Base-by-base conservation (phyloP, 2,797 vertebrate genomes). In the Lithobates sylvaticus region DNA sequence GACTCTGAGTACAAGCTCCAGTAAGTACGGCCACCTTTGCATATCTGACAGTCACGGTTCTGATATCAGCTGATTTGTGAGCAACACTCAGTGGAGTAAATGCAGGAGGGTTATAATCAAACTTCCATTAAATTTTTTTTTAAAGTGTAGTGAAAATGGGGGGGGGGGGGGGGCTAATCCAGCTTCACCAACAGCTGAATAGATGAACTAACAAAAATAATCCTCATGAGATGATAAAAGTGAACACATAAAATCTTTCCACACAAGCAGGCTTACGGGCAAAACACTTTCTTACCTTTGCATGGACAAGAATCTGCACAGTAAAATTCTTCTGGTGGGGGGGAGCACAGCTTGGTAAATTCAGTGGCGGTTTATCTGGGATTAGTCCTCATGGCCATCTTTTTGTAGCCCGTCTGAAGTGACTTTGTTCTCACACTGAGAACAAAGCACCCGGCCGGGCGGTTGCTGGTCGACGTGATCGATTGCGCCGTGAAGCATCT, bases 241-340 rank as follows among this genome's bases (percentile, higher is more conserved):
- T 83, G 39, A 67, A 83, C 65, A 74, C 81, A 50, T 58, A 34
- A 87, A 87, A 73, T 83, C 81, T 64, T 73, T 78, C 15, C 16
- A 67, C 27, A 23, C 29, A 50, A 50, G 75, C n/a, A 77, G 54
- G 54, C 4, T 47, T n/a, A 72, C 34, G 39, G 67, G 16, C 18
- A 47, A 10, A 58, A 4, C 10, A 47, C 26, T 70, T 3, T 92
- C 94, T 91, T 95, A 95, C 95, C 95, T 95, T 92, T 84, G 92
- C 93, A 92, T 91, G 93, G 93, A 93, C 93, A 87, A 89, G 91
- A 91, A 90, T 91, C 91, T 92, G 90, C 89, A 91, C 36, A 91
- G 90, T 78, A 32, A 42, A 73, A 78, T 68, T 79, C 34, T 84
- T 70, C 69, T 21, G 80, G 50, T 23, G 58, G 70, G 36, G 78